Evolutionary conservation across 2,888 invertebrate species (phyloP).

Genomic region (Drosophila testacea): DNA sequence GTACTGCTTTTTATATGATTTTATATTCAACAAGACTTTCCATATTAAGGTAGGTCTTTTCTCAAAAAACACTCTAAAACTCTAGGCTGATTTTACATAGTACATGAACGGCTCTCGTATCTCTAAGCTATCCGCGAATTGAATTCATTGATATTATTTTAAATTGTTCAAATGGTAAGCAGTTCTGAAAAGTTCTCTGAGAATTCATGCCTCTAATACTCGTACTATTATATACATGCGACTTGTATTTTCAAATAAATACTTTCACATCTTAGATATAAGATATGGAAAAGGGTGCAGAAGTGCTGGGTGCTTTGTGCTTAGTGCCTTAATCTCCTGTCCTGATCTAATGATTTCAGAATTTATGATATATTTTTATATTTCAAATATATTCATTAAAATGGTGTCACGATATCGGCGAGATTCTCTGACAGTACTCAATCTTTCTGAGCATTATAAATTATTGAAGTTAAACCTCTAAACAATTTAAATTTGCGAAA

Average conservation of each 20-base stretch:
- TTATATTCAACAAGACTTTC: too few species aligned
- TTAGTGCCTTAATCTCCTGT: constrained; percentile 39
- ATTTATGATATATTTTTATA: neutral
- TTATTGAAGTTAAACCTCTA: neutral
- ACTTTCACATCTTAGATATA: neutral
- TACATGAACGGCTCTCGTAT: too few species aligned
- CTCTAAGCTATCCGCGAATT: too few species aligned
- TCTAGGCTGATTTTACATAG: too few species aligned
- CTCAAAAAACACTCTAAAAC: too few species aligned
- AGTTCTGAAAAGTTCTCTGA: neutral
- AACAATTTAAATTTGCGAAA: neutral
- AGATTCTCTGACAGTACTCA: neutral
- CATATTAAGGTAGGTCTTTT: too few species aligned
- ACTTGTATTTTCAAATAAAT: constrained; percentile 8
- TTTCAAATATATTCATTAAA: neutral
- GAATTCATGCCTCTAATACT: constrained; percentile 5
- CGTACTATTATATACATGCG: constrained; percentile 33
- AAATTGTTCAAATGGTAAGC: neutral
- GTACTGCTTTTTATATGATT: too few species aligned
- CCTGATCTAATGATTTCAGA: neutral
- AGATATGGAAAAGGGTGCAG: constrained; percentile 31
- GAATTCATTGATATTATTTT: too few species aligned
- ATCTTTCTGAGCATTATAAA: neutral
- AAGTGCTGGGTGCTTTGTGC: constrained; percentile 56
- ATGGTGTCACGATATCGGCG: neutral